A percentile compares a stretch with the other conserved stretches of the same genome.
Conservation (phyloP, 2,888 invertebrate species). For the Bruchidius siliquastri region DNA sequence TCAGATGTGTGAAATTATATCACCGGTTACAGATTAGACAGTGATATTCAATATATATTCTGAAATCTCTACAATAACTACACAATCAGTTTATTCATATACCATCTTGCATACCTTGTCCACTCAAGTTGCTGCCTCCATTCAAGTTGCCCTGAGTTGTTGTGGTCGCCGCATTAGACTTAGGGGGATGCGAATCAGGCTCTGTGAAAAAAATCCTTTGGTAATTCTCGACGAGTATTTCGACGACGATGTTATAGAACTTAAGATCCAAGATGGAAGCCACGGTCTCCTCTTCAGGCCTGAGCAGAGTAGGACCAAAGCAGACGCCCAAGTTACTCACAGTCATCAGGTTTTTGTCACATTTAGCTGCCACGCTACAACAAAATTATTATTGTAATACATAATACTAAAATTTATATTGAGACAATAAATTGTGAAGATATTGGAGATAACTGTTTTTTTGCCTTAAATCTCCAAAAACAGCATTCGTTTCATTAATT, state of each 20-base stretch:
- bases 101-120: slow-evolving; percentile 2
- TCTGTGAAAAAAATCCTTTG: slow-evolving; percentile 63
- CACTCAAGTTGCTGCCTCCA: slow-evolving; percentile 9
- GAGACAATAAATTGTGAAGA: slow-evolving; percentile 5
- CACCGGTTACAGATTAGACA: too few relatives aligned
- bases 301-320: slow-evolving; percentile 92
- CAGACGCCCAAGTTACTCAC: slow-evolving; percentile 95
- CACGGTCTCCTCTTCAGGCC: slow-evolving; percentile 94
- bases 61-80: too few relatives aligned
- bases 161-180: slow-evolving; percentile 7
- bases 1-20: too few relatives aligned
- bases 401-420: too few relatives aligned
- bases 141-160: slow-evolving; percentile 16
- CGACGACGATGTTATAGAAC: slow-evolving; percentile 97
- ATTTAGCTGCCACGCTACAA: slow-evolving; percentile 72
- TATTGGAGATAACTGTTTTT: neutral
- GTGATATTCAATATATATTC: too few relatives aligned
- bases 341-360: slow-evolving; percentile 94
- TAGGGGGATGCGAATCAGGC: slow-evolving; percentile 33
- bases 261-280: slow-evolving; percentile 98
- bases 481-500: too few relatives aligned
- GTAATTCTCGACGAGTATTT: slow-evolving; percentile 88
- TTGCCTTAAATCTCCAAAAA: neutral
- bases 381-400: slow-evolving; percentile 1
- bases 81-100: too few relatives aligned